Evolutionary conservation across 2,888 invertebrate genomes (phyloP).

Genomic region (Sarcophaga carnaria): DNA sequence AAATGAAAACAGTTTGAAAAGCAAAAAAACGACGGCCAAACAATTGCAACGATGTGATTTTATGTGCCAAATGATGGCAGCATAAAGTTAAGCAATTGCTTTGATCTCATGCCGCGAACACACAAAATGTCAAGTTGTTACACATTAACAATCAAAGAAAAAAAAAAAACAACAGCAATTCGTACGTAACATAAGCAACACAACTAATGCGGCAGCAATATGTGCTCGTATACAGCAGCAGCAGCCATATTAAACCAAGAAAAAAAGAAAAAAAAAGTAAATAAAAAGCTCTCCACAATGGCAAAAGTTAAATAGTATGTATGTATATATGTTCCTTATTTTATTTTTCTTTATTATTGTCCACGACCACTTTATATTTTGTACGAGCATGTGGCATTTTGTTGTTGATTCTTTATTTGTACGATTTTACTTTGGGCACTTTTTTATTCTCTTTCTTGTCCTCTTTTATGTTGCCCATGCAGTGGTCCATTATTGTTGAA

Average conservation of each 20-base stretch:
- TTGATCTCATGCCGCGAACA: slow-evolving; percentile 68
- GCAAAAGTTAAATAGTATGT: slow-evolving; percentile 53
- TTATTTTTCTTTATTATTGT: slow-evolving; percentile 31
- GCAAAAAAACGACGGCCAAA: slow-evolving; percentile 51
- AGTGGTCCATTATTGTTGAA: slow-evolving; percentile 51
- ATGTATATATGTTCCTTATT: background rate
- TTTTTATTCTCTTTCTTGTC: background rate
- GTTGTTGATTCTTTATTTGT: slow-evolving; percentile 52
- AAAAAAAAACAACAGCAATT: slow-evolving; percentile 4
- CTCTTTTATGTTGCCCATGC: background rate
- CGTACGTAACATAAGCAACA: slow-evolving; percentile 7
- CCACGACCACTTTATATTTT: slow-evolving; percentile 54
- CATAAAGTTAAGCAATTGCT: slow-evolving; percentile 69
- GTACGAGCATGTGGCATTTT: slow-evolving; percentile 47
- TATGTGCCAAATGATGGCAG: slow-evolving; percentile 75
- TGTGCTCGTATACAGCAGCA: no score
- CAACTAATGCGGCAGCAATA: background rate
- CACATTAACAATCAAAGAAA: slow-evolving; percentile 41
- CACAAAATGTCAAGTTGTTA: slow-evolving; percentile 69
- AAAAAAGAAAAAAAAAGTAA: slow-evolving; percentile 15
- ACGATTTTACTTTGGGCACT: background rate
- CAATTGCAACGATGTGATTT: slow-evolving; percentile 73
- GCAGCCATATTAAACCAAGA: slow-evolving; percentile 12
- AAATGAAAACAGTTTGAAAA: slow-evolving; percentile 63
- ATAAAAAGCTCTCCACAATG: slow-evolving; percentile 11